These are phyloP conservation scores for Cyprichromis sp. DNA, from an alignment of 2,113 vertebrate genomes.

Conservation along the genomic window DNA sequence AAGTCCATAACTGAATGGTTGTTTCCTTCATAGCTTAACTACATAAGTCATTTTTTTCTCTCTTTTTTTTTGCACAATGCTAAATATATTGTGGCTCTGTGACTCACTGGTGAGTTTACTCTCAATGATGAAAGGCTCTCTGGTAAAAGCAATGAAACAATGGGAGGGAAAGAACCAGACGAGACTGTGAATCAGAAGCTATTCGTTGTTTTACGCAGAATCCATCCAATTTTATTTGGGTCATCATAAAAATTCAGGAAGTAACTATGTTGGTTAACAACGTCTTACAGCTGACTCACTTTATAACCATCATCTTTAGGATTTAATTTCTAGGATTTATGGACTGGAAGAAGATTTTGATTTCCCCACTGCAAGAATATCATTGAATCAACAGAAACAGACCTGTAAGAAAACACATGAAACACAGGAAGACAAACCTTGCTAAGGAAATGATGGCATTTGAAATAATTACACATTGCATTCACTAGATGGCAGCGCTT, in stretches of 20 bases:
- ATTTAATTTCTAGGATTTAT: not conserved
- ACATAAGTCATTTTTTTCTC: not conserved
- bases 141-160: not conserved
- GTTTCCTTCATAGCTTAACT: not conserved
- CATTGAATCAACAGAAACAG: not conserved
- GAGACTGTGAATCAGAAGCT: not conserved
- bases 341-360: not conserved
- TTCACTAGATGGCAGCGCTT: slow-evolving; percentile 26
- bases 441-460: not conserved
- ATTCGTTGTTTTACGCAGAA: rapidly evolving
- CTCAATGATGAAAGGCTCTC: not conserved
- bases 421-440: not conserved
- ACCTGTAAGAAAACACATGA: not conserved
- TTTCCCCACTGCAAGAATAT: not conserved
- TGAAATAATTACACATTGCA: not conserved
- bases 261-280: not conserved
- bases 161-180: not conserved
- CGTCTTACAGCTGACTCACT: not conserved
- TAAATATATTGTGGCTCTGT: not conserved
- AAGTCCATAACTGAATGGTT: no score
- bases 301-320: not conserved
- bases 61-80: not conserved
- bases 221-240: no score
- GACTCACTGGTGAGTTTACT: not conserved
- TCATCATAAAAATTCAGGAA: not conserved